phyloP scores from a whole-genome alignment of 1,140 invertebrate genomes.

The Solen grandis region DNA sequence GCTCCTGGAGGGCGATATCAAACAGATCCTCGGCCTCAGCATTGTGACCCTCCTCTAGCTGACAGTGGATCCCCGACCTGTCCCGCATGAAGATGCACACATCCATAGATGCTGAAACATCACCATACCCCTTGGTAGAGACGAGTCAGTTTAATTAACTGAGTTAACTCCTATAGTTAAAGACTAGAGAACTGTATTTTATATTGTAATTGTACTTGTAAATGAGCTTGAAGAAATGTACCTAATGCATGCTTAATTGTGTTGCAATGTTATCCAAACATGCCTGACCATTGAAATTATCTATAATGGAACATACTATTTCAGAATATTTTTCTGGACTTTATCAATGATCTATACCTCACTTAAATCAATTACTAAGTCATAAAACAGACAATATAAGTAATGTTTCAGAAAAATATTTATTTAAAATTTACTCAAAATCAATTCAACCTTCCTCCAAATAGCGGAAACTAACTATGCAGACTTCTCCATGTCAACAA shows the following conservation, averaged over 20 bases:
- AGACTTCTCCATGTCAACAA: no score
- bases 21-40: constrained; percentile 83
- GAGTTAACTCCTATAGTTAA: not conserved
- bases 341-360: no score
- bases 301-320: no score
- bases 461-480: no score
- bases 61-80: constrained; percentile 83
- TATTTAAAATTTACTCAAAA: no score
- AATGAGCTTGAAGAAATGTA: not conserved
- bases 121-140: not conserved
- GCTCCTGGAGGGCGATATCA: constrained; percentile 83
- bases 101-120: constrained; percentile 69
- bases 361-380: no score
- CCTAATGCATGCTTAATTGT: not conserved
- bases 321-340: no score
- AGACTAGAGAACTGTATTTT: not conserved
- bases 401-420: no score
- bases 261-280: no score
- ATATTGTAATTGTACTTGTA: not conserved
- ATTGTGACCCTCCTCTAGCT: constrained; percentile 83
- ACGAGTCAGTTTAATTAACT: not conserved
- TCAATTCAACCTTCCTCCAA: no score
- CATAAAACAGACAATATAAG: no score
- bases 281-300: no score
- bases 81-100: constrained; percentile 85